A percentile compares a stretch with the other conserved stretches of the same genome.
phyloP scores from a whole-genome alignment of 2,113 vertebrate species.

The Rhineura floridana region DNA sequence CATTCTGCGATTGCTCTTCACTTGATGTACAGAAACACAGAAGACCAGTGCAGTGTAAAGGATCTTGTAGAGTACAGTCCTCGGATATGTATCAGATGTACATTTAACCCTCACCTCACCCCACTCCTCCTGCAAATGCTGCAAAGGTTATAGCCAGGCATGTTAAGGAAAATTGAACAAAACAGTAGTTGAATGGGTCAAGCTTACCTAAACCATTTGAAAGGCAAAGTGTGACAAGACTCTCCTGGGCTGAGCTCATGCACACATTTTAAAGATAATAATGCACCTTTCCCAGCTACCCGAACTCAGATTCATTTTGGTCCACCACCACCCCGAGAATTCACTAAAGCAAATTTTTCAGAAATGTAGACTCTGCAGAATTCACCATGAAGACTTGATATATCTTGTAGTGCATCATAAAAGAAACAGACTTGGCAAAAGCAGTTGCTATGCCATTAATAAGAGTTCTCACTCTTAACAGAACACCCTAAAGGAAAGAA shows the following conservation, averaged over 20 bases:
- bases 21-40: background rate
- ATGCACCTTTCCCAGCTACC: background rate
- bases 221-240: background rate
- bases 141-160: background rate
- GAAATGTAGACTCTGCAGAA: rapidly evolving
- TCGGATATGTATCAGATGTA: background rate
- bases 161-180: background rate
- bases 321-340: background rate
- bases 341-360: background rate
- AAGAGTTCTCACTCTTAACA: background rate
- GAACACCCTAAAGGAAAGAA: background rate
- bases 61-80: background rate
- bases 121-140: background rate
- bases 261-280: background rate
- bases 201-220: background rate
- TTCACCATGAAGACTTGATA: rapidly evolving
- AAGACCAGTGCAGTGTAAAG: background rate
- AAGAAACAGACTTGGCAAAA: background rate
- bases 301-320: background rate
- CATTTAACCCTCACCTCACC: background rate
- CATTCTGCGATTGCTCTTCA: background rate
- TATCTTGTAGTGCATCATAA: background rate
- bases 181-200: background rate
- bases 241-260: background rate
- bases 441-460: background rate